Percentiles rank a stretch among this genome's conserved stretches.
phyloP scores from a whole-genome alignment of 2,888 invertebrate genomes.

The Plusia festucae region DNA sequence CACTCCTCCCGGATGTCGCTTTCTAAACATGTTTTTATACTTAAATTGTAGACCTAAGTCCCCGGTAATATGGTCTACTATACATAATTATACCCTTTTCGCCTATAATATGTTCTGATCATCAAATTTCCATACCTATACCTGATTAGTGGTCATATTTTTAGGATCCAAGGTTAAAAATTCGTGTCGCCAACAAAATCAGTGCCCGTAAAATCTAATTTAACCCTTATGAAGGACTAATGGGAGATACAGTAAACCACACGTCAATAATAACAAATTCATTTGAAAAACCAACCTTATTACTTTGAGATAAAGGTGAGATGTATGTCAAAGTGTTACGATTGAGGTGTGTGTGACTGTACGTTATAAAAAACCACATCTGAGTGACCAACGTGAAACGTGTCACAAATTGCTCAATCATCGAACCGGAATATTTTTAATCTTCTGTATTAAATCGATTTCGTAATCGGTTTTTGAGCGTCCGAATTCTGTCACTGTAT shows the following conservation, averaged over 20 bases:
- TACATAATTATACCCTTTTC: no score
- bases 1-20: no score
- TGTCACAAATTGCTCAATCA: conserved; percentile 62
- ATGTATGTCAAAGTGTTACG: not conserved
- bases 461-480: conserved; percentile 60
- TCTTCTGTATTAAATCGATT: conserved; percentile 63
- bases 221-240: conserved; percentile 6
- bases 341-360: not conserved
- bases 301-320: not conserved
- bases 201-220: conserved; percentile 5
- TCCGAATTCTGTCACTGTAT: conserved; percentile 60
- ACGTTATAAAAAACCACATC: not conserved
- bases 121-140: not conserved
- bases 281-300: not conserved
- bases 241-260: not conserved
- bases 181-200: conserved; percentile 1
- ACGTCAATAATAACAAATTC: not conserved
- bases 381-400: conserved; percentile 39
- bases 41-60: no score
- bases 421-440: conserved; percentile 61
- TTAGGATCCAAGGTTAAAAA: not conserved
- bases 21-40: no score
- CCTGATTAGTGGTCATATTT: not conserved
- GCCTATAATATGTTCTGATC: not conserved
- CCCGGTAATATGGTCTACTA: not conserved